Evolutionary conservation across 2,113 vertebrate species (phyloP).

Genomic region (Hirundichthys speculiger): DNA sequence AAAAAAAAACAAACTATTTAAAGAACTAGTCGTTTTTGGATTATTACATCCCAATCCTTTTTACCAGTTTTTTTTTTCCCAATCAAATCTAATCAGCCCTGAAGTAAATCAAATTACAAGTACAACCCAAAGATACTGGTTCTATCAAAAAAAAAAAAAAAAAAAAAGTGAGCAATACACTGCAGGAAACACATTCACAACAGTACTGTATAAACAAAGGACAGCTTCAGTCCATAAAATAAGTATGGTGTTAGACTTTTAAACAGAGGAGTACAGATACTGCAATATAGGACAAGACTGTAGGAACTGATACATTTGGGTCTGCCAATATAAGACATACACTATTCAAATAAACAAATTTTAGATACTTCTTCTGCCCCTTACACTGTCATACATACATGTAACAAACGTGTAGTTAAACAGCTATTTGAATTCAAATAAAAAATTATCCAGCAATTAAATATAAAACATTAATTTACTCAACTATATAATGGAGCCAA

Average conservation of each 20-base stretch:
- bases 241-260: slow-evolving; percentile 64
- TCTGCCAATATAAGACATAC: slow-evolving; percentile 7
- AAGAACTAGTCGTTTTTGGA: background rate
- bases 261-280: slow-evolving; percentile 25
- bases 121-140: slow-evolving; percentile 9
- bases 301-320: slow-evolving; percentile 16
- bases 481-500: no score
- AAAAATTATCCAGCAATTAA: no score
- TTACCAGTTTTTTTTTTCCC: background rate
- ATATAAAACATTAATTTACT: no score
- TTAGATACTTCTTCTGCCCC: background rate
- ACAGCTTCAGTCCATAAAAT: slow-evolving; percentile 42
- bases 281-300: background rate
- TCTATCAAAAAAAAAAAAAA: no score
- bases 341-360: slow-evolving; percentile 16
- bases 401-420: background rate
- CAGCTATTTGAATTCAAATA: no score
- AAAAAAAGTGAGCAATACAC: slow-evolving; percentile 46
- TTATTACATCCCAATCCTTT: background rate
- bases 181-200: slow-evolving; percentile 40
- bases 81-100: background rate
- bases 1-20: background rate
- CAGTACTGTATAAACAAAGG: slow-evolving; percentile 57
- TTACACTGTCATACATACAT: no score
- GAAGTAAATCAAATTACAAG: slow-evolving; percentile 2